Percentiles rank a stretch among this genome's conserved stretches.
Conservation (phyloP, 1,140 invertebrate genomes). For the Bombus waltoni region DNA sequence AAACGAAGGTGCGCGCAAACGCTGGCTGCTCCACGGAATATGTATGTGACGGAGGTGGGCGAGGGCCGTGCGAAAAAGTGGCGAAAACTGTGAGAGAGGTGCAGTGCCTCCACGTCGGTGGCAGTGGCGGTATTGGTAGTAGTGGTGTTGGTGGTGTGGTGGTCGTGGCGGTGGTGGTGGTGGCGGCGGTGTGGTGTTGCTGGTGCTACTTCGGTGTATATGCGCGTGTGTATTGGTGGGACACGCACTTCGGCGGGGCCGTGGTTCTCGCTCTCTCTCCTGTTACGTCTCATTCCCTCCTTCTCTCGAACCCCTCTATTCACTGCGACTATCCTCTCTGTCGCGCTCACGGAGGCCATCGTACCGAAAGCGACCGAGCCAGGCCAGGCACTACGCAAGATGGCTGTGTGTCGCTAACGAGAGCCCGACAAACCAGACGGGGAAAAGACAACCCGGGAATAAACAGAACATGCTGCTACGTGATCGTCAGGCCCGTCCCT, state of each 20-base stretch:
- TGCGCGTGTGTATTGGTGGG: conserved; percentile 48
- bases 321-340: conserved; percentile 52
- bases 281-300: conserved; percentile 31
- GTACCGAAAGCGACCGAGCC: conserved; percentile 69
- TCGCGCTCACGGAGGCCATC: conserved; percentile 65
- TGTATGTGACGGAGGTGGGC: conserved; percentile 50
- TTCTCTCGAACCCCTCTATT: conserved; percentile 30
- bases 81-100: conserved; percentile 60
- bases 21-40: conserved; percentile 47
- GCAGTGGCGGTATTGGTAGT: conserved; percentile 45
- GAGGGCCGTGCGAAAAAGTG: conserved; percentile 60
- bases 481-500: conserved; percentile 72
- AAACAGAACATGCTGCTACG: conserved; percentile 75
- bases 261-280: conserved; percentile 38
- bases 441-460: conserved; percentile 64
- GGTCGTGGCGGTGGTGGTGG: conserved; percentile 24
- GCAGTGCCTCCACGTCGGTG: conserved; percentile 49
- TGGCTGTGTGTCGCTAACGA: conserved; percentile 74
- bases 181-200: conserved; percentile 42
- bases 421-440: conserved; percentile 66
- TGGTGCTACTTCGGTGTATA: conserved; percentile 57
- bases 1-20: conserved; percentile 26
- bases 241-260: conserved; percentile 58
- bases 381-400: conserved; percentile 72
- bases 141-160: conserved; percentile 29